phyloP scores from a whole-genome alignment of 2,113 vertebrate genomes.

The Antechinus flavipes region DNA sequence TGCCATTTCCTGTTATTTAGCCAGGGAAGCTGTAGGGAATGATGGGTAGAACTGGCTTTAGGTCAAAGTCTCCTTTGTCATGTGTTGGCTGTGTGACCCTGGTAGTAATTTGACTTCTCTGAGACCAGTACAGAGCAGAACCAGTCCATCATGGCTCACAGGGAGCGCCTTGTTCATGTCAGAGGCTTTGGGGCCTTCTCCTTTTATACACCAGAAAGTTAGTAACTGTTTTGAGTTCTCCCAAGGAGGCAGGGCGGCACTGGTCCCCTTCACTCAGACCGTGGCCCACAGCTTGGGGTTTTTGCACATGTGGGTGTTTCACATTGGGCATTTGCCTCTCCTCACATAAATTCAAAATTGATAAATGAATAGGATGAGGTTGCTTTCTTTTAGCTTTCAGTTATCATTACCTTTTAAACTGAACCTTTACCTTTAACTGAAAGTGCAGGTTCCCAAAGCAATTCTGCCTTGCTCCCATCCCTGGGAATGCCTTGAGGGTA shows the following conservation, averaged over 20 bases:
- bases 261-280: no score
- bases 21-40: not conserved
- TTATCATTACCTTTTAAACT: not conserved
- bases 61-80: not conserved
- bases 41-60: not conserved
- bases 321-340: no score
- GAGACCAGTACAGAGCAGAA: not conserved
- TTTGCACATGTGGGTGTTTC: no score
- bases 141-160: no score
- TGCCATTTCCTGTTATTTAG: not conserved
- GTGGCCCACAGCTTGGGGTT: no score
- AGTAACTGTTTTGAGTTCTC: not conserved
- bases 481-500: not conserved
- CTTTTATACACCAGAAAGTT: not conserved
- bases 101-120: not conserved
- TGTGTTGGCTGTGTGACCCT: not conserved
- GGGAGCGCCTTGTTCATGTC: not conserved
- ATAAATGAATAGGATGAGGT: not conserved
- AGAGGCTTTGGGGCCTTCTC: not conserved
- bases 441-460: not conserved
- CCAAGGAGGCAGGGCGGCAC: not conserved
- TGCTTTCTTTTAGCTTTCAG: not conserved
- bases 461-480: not conserved
- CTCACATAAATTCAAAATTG: not conserved
- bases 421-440: not conserved